Percentiles rank a stretch among this genome's conserved stretches.
Evolutionary conservation across 2,113 vertebrate genomes (phyloP).

Genomic region (Esox niger): DNA sequence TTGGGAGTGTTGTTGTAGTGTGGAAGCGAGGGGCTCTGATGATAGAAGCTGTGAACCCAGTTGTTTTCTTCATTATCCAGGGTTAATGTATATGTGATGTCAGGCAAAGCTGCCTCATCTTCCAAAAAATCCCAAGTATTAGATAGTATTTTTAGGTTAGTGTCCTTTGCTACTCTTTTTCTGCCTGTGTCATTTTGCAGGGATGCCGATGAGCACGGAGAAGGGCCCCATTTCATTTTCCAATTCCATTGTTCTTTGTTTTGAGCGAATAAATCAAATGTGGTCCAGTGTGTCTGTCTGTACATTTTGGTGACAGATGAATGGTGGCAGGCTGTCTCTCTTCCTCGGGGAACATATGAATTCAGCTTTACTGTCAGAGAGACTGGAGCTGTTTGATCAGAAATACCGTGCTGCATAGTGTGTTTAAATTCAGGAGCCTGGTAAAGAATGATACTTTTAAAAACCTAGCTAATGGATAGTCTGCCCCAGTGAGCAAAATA

Average conservation of each 20-base stretch:
- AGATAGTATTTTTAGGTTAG: constrained; percentile 25
- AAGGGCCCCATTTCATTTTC: constrained; percentile 25
- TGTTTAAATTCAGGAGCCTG: no score
- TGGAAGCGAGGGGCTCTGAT: background rate
- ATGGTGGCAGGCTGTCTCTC: constrained; percentile 8
- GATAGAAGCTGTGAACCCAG: background rate
- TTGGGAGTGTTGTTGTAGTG: background rate
- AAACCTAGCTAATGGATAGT: no score
- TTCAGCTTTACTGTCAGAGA: constrained; percentile 18
- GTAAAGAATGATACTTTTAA: no score
- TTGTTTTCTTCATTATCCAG: background rate
- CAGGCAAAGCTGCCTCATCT: background rate
- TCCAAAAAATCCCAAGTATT: background rate
- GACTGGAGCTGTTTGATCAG: constrained; percentile 25
- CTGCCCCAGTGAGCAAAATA: no score
- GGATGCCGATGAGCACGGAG: constrained; percentile 19
- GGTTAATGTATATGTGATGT: background rate
- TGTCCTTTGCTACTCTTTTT: background rate
- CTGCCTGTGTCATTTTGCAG: constrained; percentile 20
- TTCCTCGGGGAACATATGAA: constrained; percentile 11
- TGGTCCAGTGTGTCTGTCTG: background rate
- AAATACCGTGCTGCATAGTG: constrained; percentile 6
- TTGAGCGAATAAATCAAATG: background rate
- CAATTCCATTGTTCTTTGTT: constrained; percentile 38
- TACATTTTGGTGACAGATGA: constrained; percentile 28